These are phyloP conservation scores for Pitangus sulphuratus DNA, from an alignment of 2,797 vertebrate species.

Conservation along the genomic window DNA sequence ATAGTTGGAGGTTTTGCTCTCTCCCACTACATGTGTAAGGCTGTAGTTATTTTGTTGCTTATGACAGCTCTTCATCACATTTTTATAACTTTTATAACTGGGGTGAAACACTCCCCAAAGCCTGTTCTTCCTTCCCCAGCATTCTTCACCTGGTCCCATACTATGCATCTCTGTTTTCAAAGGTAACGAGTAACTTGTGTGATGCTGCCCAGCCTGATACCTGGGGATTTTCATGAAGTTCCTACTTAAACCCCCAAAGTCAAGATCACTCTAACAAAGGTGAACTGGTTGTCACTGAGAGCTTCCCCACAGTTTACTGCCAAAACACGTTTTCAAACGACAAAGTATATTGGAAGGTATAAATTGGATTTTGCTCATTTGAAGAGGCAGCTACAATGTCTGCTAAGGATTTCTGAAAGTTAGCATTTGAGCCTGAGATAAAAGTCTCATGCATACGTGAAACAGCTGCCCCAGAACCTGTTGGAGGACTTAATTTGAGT, in stretches of 20 bases:
- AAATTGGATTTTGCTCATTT: not conserved
- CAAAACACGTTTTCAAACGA: rapidly evolving
- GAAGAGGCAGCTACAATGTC: not conserved
- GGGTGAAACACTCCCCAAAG: not conserved
- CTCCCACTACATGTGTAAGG: not conserved
- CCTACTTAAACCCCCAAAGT: not conserved
- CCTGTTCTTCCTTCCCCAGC: not conserved
- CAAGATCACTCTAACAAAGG: rapidly evolving
- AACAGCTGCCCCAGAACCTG: conserved; percentile 56
- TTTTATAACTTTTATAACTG: not conserved
- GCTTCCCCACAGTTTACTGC: not conserved
- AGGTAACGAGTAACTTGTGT: not conserved
- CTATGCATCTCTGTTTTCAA: not conserved
- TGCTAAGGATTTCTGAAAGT: conserved; percentile 17
- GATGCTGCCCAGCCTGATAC: not conserved
- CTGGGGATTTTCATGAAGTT: not conserved
- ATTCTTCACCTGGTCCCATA: rapidly evolving
- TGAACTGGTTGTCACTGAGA: not conserved
- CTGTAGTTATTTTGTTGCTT: not conserved
- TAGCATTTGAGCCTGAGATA: conserved; percentile 15
- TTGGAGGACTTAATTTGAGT: conserved; percentile 48
- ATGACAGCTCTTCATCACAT: not conserved
- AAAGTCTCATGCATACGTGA: not conserved
- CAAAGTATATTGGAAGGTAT: not conserved
- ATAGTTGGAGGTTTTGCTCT: not conserved